These are phyloP conservation scores for Toxotes chatareus DNA, from an alignment of 2,113 vertebrate species.

Conservation along the genomic window DNA sequence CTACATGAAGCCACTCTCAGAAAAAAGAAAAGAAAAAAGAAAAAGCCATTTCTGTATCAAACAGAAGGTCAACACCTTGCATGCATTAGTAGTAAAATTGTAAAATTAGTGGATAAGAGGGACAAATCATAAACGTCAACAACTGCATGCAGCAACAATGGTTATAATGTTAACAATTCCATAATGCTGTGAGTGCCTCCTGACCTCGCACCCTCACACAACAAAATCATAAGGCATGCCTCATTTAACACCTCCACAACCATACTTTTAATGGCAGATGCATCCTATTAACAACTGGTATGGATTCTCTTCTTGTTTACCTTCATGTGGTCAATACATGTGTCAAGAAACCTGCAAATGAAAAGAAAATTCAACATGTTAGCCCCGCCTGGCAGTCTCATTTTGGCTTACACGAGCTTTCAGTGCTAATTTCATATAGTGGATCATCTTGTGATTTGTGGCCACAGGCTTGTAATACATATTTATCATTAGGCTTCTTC, in stretches of 20 bases:
- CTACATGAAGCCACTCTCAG: conserved; percentile 78
- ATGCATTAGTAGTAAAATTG: conserved; percentile 83
- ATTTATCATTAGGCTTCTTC: conserved; percentile 41
- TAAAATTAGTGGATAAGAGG: conserved; percentile 60
- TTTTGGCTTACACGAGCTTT: neutral
- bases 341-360: conserved; percentile 75
- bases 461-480: conserved; percentile 29
- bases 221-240: conserved; percentile 96
- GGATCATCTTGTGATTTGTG: conserved; percentile 21
- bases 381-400: neutral
- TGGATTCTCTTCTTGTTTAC: conserved; percentile 75
- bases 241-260: conserved; percentile 83
- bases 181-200: conserved; percentile 82
- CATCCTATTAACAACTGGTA: conserved; percentile 66
- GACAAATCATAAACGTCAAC: conserved; percentile 86
- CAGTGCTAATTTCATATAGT: neutral
- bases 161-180: conserved; percentile 88
- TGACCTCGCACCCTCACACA: conserved; percentile 83
- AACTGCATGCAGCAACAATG: conserved; percentile 94
- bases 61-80: conserved; percentile 81
- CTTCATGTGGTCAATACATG: conserved; percentile 83
- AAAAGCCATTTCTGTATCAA: conserved; percentile 74
- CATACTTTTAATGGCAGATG: conserved; percentile 78
- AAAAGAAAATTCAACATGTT: conserved; percentile 37
- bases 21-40: conserved; percentile 47